Base-by-base conservation (phyloP, 2,888 invertebrate genomes). In the Tachina lurida region DNA sequence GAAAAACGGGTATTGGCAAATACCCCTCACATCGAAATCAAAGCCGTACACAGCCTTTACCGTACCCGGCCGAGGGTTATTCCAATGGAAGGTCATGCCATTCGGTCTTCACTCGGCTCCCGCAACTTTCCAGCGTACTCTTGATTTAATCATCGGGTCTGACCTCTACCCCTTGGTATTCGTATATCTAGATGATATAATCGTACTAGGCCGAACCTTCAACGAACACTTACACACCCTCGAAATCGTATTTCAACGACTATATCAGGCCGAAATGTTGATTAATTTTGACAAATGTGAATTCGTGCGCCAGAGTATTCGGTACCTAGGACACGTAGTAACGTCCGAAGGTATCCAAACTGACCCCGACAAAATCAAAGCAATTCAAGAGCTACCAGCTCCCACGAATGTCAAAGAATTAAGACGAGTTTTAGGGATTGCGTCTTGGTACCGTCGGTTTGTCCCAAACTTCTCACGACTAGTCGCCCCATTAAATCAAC, bases 1-100 rank as follows among this genome's bases (percentile, higher is more conserved):
- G n/a, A n/a, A n/a, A n/a, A n/a, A n/a, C n/a, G n/a, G 84, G 0
- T 85, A 85, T 9, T 81, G 81, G 77, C 82, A 81, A 19, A 75
- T 82, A 17, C 79, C 78, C 0, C 56, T 85, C 7, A 49, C 39
- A 3, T 12, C 15, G 2, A 1, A 49, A 0, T 60, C 58, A 2
- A 62, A 58, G 63, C 41, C 9, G 0, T 78, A 60, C 10, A 81
- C 81, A 0, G 81, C 0, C 67, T 77, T 7, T 71, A 80, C 0
- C 41, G 73, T 3, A 73, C n/a, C n/a, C n/a, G n/a, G n/a, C n/a
- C n/a, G n/a, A n/a, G n/a, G n/a, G n/a, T n/a, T n/a, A n/a, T n/a
- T 70, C 12, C 76, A 81, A 31, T 84, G 77, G 56, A 73, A 65
- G 13, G 80, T 81, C 1, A 84, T 80, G 80, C 80, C 84, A 0